phyloP scores from a whole-genome alignment of 2,797 vertebrate genomes.

The Pseudomugil gertrudae region DNA sequence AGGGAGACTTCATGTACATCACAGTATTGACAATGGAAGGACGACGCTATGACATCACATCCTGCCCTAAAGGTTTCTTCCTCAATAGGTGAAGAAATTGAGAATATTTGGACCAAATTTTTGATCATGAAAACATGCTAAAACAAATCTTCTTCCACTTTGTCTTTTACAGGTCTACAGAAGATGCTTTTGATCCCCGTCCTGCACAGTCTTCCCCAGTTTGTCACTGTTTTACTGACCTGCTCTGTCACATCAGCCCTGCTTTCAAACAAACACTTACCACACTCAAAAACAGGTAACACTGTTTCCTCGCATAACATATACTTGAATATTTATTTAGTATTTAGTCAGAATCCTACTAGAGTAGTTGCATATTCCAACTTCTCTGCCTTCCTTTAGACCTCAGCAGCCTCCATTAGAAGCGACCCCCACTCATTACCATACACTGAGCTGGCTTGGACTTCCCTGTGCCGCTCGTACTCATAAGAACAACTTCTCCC shows the following conservation, averaged over 20 bases:
- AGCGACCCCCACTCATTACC: constrained; percentile 77
- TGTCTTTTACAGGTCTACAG: constrained; percentile 75
- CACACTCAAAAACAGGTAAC: constrained; percentile 77
- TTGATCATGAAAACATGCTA: background rate
- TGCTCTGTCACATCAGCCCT: constrained; percentile 83
- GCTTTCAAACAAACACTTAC: constrained; percentile 80
- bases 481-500: constrained; percentile 79
- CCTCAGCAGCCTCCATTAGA: constrained; percentile 67
- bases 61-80: constrained; percentile 84
- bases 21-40: constrained; percentile 80
- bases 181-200: constrained; percentile 82
- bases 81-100: constrained; percentile 76
- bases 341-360: background rate
- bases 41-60: constrained; percentile 81
- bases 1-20: constrained; percentile 86
- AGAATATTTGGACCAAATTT: background rate
- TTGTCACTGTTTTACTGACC: constrained; percentile 82
- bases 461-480: constrained; percentile 73
- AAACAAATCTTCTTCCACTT: background rate
- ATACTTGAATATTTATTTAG: background rate
- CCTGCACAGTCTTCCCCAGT: constrained; percentile 77
- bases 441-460: constrained; percentile 82
- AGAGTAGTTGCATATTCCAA: background rate
- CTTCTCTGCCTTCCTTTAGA: constrained; percentile 52
- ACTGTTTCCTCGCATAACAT: background rate